Evolutionary conservation across 2,797 vertebrate species (phyloP), one percentile per base, ranked within the genome.

Genomic region (Sitta carolinensis): DNA sequence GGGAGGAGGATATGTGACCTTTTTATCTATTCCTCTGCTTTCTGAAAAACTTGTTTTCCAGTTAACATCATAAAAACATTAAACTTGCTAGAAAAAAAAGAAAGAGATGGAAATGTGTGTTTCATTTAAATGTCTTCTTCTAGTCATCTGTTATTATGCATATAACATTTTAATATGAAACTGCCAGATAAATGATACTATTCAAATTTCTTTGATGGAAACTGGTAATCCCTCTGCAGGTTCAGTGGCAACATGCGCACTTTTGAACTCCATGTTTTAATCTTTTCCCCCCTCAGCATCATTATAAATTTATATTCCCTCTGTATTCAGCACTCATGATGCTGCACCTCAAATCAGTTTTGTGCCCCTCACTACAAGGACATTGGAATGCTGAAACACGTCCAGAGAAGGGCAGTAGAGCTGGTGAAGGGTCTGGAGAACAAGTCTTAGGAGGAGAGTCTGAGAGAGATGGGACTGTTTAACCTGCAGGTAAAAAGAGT

Each of bases 371-470:
- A 25, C 27, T 29, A 27, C 9, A 42, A 75, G 43, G 18, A 55
- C 13, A 17, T 15, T 68, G 22, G 9, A 11, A 7, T 50, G 42
- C 30, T 81, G 32, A 40, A 48, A 6, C 1, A 0, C 23, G 9
- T 38, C 22, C 19, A 36, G 42, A n/a, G 55, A 36, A 36, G 12
- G 61, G 47, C 21, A 48, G 36, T 0, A 0, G 36, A 47, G 26
- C 3, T 32, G 12, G 18, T 32, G 42, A 48, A 75, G 30, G 30
- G 4, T 68, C 47, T 74, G 40, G 34, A 61, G 26, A 22, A 19
- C 5, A 48, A 13, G 9, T 32, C 30, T 34, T 15, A 19, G 29
- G 40, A 48, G 26, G 26, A 42, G 23, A 14, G 19, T 12, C 9
- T 75, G 30, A 74, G 10, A 30, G 26, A 40, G 30, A 10, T 81